Evolutionary conservation across 2,797 vertebrate genomes (phyloP).

Genomic region (Cirrhinus mrigala): DNA sequence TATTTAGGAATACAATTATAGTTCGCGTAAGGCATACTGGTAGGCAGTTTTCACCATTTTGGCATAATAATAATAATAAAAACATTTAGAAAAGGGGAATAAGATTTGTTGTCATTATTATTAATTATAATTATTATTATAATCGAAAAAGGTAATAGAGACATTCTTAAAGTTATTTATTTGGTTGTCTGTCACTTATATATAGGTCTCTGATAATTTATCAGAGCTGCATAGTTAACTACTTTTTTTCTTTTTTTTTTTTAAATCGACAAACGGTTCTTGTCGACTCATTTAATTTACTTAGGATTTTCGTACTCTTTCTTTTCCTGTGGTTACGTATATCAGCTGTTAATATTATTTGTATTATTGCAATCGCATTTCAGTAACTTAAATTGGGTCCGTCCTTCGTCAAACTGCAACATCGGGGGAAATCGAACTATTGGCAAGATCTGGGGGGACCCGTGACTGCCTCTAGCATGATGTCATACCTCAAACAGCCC

Average conservation of each 20-base stretch:
- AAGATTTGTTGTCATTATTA: not conserved
- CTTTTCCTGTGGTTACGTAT: not conserved
- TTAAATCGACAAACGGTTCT: not conserved
- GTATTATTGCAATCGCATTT: conserved; percentile 25
- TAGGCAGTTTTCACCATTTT: not conserved
- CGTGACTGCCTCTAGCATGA: conserved; percentile 94
- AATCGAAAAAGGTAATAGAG: not conserved
- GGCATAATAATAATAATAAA: too few species aligned
- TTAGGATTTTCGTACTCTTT: not conserved
- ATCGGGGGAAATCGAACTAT: conserved; percentile 80
- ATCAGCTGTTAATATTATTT: not conserved
- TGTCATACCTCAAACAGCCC: conserved; percentile 99
- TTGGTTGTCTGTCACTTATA: not conserved
- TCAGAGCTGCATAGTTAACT: not conserved
- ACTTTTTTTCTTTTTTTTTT: not conserved
- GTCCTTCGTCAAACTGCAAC: conserved; percentile 82
- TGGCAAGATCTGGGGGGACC: conserved; percentile 85
- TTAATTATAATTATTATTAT: not conserved
- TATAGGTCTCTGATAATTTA: not conserved
- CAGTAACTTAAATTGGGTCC: conserved; percentile 70
- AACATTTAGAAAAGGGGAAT: not conserved
- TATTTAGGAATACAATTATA: not conserved
- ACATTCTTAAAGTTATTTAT: not conserved
- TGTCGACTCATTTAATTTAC: not conserved
- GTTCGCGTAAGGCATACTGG: not conserved